Evolutionary conservation across 2,113 vertebrate species (phyloP).

Genomic region (Recurvirostra avosetta): DNA sequence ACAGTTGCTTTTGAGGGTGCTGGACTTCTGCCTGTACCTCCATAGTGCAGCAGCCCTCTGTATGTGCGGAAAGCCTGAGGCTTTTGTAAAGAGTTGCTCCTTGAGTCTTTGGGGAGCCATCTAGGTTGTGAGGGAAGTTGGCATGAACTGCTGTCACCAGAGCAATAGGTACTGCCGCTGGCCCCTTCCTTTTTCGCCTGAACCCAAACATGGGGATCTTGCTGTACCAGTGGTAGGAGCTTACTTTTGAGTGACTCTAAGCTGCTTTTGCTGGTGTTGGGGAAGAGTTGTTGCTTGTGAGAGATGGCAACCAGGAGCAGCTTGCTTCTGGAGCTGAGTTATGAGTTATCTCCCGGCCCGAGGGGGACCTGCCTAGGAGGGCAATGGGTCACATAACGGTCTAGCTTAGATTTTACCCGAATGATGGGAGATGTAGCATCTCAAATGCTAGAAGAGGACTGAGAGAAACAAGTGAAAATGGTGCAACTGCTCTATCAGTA

Average conservation of each 20-base stretch:
- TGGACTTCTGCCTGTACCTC: not conserved
- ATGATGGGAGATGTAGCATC: rapidly evolving
- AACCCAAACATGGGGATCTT: not conserved
- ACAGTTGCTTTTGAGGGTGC: not conserved
- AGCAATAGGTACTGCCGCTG: not conserved
- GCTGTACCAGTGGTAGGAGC: not conserved
- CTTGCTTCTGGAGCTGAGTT: not conserved
- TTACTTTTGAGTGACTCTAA: not conserved
- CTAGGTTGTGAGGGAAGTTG: not conserved
- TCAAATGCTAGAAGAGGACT: not conserved
- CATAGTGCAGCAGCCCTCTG: too few relatives aligned
- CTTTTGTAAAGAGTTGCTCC: not conserved
- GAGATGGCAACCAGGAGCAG: not conserved
- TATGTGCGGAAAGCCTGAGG: not conserved
- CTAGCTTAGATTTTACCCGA: not conserved
- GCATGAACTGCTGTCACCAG: not conserved
- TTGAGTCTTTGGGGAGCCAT: not conserved
- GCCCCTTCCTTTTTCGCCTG: not conserved
- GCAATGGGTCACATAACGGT: rapidly evolving
- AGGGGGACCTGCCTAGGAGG: not conserved
- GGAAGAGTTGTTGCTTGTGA: not conserved
- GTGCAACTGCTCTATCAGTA: not conserved
- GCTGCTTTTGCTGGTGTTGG: not conserved
- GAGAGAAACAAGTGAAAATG: not conserved
- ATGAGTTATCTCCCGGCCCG: rapidly evolving